Evolutionary conservation across 2,888 invertebrate genomes (phyloP), one percentile per base, ranked within the genome.

Genomic region (Athalia circularis): DNA sequence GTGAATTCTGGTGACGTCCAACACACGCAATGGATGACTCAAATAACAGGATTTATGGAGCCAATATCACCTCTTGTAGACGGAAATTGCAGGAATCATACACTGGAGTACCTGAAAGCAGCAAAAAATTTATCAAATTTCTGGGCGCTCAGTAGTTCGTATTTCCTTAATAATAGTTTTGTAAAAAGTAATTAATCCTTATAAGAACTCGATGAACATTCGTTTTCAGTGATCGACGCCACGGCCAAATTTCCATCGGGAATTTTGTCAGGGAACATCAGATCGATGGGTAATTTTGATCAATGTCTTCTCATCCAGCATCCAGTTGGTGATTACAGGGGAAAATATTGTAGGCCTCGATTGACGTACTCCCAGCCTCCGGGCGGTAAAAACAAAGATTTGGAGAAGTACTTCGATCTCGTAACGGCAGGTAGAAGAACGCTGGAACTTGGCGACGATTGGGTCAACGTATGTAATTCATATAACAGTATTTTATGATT

Each of bases 171-270:
- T n/a, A 47, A 45, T 8, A 72, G 8, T 59, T 59, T 47, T 13
- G 47, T 6, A 7, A 3, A 4, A 11, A 4, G n/a, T 43, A 15
- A 43, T 11, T 9, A 8, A 68, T 52, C 1, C 7, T n/a, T 54
- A 13, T 68, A 50, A 6, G 13, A 3, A 8, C 4, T 52, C 15
- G 0, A 15, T 4, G 11, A 48, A 65, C n/a, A 47, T 72, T 52
- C 15, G 65, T 70, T 50, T 78, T 65, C 77, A 81, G 82, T 83
- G 83, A 81, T 79, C 61, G 83, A 83, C 70, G 64, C 81, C 13
- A 80, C 75, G 2, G 80, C 78, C 4, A 80, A 82, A n/a, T 78
- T 81, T 15, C 82, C 82, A 7, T 70, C 81, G 1, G 82, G 81
- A 7, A 62, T 80, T 15, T 57, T 82, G 29, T 81, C 81, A n/a